Evolutionary conservation across 2,888 invertebrate species (phyloP).

Genomic region (Caradrina clavipalpis): DNA sequence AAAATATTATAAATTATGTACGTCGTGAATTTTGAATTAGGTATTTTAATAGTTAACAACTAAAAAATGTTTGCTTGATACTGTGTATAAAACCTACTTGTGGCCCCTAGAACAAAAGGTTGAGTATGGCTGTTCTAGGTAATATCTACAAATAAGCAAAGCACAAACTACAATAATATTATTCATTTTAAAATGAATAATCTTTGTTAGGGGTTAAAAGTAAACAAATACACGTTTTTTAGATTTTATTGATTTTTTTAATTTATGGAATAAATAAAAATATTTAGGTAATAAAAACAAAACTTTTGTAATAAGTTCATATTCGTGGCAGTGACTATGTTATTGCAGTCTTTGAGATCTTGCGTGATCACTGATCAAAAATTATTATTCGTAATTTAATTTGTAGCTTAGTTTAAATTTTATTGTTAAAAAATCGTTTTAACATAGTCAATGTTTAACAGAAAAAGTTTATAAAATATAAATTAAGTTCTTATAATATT

Average conservation of each 20-base stretch:
- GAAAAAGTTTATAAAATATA: slow-evolving; percentile 77
- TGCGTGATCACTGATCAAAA: slow-evolving; percentile 70
- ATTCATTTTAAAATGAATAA: no score
- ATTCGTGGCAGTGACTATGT: slow-evolving; percentile 88
- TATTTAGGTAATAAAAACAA: slow-evolving; percentile 85
- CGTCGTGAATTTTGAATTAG: no score
- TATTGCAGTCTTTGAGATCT: slow-evolving; percentile 86
- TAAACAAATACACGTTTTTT: slow-evolving; percentile 69
- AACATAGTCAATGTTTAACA: slow-evolving; percentile 86
- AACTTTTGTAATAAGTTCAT: slow-evolving; percentile 82
- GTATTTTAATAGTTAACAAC: no score
- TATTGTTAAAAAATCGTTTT: slow-evolving; percentile 67
- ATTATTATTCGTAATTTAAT: slow-evolving; percentile 60
- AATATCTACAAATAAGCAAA: no score
- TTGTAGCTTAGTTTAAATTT: slow-evolving; percentile 67
- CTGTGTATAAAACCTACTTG: no score
- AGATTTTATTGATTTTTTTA: slow-evolving; percentile 85
- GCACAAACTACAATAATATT: no score
- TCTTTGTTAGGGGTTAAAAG: slow-evolving; percentile 5
- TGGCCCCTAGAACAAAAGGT: no score
- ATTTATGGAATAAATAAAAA: slow-evolving; percentile 87
- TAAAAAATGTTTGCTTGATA: no score
- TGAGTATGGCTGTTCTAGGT: no score
- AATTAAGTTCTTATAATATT: slow-evolving; percentile 76
- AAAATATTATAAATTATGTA: no score